Evolutionary conservation across 2,888 invertebrate genomes (phyloP).

Genomic region (Linnaemya vulpina): DNA sequence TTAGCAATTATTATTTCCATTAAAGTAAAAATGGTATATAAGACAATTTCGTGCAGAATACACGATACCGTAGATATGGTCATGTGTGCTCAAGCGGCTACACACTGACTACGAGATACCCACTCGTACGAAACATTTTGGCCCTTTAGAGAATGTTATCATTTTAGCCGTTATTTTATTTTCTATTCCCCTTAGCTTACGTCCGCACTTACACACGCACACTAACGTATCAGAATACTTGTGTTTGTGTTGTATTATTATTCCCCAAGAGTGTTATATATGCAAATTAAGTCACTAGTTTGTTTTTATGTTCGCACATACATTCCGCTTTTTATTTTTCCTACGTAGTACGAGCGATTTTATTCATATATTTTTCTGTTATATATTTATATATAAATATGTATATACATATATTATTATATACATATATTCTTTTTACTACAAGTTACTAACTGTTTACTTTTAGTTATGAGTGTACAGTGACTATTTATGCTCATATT

Average conservation of each 20-base stretch:
- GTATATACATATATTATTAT: no score
- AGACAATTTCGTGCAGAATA: neutral
- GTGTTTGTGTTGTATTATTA: slow-evolving; percentile 70
- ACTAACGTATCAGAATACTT: neutral
- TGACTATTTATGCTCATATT: slow-evolving; percentile 64
- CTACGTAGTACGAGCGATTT: neutral
- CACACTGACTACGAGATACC: slow-evolving; percentile 21
- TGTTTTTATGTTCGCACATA: slow-evolving; percentile 34
- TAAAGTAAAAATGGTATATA: neutral
- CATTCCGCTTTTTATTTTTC: neutral
- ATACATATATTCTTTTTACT: slow-evolving; percentile 19
- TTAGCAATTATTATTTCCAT: no score
- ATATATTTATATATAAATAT: neutral
- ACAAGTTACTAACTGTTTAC: slow-evolving; percentile 48
- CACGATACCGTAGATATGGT: neutral
- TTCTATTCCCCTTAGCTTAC: slow-evolving; percentile 38
- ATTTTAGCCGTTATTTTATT: slow-evolving; percentile 73
- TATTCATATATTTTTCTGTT: slow-evolving; percentile 15
- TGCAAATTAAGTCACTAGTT: slow-evolving; percentile 81
- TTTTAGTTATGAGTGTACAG: slow-evolving; percentile 61
- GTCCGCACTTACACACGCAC: neutral
- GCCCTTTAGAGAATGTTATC: slow-evolving; percentile 78
- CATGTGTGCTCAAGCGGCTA: neutral
- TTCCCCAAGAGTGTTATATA: slow-evolving; percentile 80
- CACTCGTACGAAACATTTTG: slow-evolving; percentile 43